Conservation (phyloP, 2,113 vertebrate genomes). For the Rattus norvegicus region GRCr8 NC_086032.1:67918001-67918500, state of each 20-base stretch:
- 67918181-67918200: constrained; percentile 57
- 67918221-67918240: not conserved
- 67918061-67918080: not conserved
- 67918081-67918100: constrained; percentile 25
- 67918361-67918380: constrained; percentile 52
- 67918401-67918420: constrained; percentile 74
- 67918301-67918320: constrained; percentile 50
- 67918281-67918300: constrained; percentile 61
- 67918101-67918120: constrained; percentile 38
- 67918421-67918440: constrained; percentile 64
- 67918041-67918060: not conserved
- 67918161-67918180: constrained; percentile 46
- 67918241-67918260: not conserved
- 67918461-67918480: constrained; percentile 76
- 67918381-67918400: constrained; percentile 66
- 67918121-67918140: constrained; percentile 17
- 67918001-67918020: not conserved
- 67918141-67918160: not conserved
- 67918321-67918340: constrained; percentile 37
- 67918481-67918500: constrained; percentile 76
- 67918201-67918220: constrained; percentile 27
- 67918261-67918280: constrained; percentile 2
- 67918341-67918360: constrained; percentile 19
- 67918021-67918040: constrained; percentile 47
- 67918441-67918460: constrained; percentile 79